Evolutionary conservation across 2,888 invertebrate genomes (phyloP), one percentile per base, ranked within the genome.

Genomic region (Pyrrhosoma nymphula): DNA sequence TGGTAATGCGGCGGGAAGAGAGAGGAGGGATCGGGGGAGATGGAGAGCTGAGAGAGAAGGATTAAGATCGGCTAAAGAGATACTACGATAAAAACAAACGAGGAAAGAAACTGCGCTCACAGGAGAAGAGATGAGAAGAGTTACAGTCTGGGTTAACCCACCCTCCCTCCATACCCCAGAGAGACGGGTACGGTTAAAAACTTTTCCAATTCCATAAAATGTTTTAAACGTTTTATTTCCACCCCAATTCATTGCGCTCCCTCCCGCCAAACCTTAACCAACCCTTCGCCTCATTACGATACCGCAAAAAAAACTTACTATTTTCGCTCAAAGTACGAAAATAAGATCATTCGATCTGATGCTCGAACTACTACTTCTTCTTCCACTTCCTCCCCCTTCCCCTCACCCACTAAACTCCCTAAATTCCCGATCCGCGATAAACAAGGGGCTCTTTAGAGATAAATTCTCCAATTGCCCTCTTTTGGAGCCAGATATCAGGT

Each of bases 171-270:
- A 35, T 26, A 14, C 10, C 35, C 26, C 82, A 10, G n/a, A n/a
- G 69, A 10, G 69, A 18, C 82, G 35, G n/a, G 8, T 82, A 18
- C 16, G 69, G 26, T 60, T 16, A 35, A 82, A 47, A 82, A 82
- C 82, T 82, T 82, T 82, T 82, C 82, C 30, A 82, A 82, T 82
- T 82, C 82, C 26, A 82, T 82, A 82, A 82, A 82, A 82, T 82
- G 82, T 82, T 82, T 82, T 16, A 82, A 60, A 82, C 82, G 82
- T 82, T 35, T 82, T 35, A 82, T 82, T 69, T 82, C 82, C 82
- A 30, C 82, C 60, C 60, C 12, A 10, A 12, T 0, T 35, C 82
- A 23, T n/a, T n/a, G n/a, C n/a, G n/a, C n/a, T n/a, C n/a, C n/a
- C 16, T 82, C 82, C 14, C 35, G 1, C 35, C 30, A 69, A 23